phyloP scores from a whole-genome alignment of 2,113 vertebrate species.

The Chloropsis hardwickii region DNA sequence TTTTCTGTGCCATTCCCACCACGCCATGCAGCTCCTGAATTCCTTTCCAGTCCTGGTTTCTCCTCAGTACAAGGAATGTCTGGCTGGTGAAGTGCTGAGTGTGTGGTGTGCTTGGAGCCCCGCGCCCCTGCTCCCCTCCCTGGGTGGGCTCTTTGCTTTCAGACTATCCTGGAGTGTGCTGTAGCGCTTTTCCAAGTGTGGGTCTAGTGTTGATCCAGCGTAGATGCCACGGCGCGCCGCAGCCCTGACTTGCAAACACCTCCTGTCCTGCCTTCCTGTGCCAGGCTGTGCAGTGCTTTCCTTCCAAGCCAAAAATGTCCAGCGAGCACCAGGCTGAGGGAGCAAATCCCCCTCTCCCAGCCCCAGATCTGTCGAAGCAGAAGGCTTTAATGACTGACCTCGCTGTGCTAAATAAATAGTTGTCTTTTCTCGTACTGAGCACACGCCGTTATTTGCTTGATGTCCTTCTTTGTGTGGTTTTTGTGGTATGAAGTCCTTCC shows the following conservation, averaged over 20 bases:
- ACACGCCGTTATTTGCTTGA: slow-evolving; percentile 49
- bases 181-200: background rate
- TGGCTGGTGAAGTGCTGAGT: slow-evolving; percentile 28
- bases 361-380: background rate
- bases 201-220: background rate
- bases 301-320: background rate
- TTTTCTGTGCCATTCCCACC: background rate
- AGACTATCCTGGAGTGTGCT: background rate
- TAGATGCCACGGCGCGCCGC: background rate
- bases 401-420: slow-evolving; percentile 67
- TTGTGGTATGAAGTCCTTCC: slow-evolving; percentile 33
- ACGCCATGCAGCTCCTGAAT: background rate
- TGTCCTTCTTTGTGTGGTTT: slow-evolving; percentile 56
- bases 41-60: background rate
- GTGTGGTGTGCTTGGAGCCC: slow-evolving; percentile 7
- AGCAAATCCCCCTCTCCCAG: slow-evolving; percentile 1
- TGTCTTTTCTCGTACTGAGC: slow-evolving; percentile 51
- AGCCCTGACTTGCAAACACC: background rate
- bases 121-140: background rate
- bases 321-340: slow-evolving; percentile 25
- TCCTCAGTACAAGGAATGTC: slow-evolving; percentile 24
- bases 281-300: slow-evolving; percentile 27
- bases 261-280: slow-evolving; percentile 37
- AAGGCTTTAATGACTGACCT: slow-evolving; percentile 25
- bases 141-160: background rate